Base-by-base conservation (phyloP, 2,797 vertebrate species). In the Chelmon rostratus region DNA sequence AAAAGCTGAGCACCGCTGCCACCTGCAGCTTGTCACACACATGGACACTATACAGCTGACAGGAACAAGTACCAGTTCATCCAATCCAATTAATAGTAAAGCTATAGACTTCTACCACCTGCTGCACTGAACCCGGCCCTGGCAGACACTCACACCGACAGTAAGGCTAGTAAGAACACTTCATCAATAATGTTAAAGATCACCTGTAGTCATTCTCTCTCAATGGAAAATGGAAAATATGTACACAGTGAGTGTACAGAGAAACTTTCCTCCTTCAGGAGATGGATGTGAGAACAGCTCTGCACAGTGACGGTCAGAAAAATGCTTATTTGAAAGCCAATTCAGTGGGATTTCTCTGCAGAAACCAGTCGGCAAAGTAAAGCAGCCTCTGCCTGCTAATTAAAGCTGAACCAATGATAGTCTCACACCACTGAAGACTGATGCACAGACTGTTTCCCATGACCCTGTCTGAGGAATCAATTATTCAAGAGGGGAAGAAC, bases 401-500 rank as follows among this genome's bases (percentile, higher is more conserved):
- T 50, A 72, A 66, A 70, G 28, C 72, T 59, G 53, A 0, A 62
- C 33, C 37, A 21, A 8, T 19, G 59, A 54, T 42, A 2, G 12
- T 38, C 21, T 53, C 50, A 73, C 28, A 57, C 50, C 23, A 61
- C 11, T 9, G 31, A 38, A 38, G 50, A 64, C 49, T 1, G 25
- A 35, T 16, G 33, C 53, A 69, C 33, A 42, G 23, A 35, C 54
- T 2, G 54, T 8, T 70, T 61, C 70, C 78, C 46, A 3, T 58
- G 40, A 54, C 8, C 6, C 47, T 0, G 54, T 35, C 73, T 72
- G 76, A 33, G 13, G 18, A 31, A 72, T 83, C 0, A 76, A 86
- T 84, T 58, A 85, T 81, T 77, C 62, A 83, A 7, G 52, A 64
- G 23, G 6, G 82, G 75, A 75, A 73, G 80, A 73, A 73, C 75